Conservation (phyloP, 2,113 vertebrate genomes). For the Pedetes capensis region DNA sequence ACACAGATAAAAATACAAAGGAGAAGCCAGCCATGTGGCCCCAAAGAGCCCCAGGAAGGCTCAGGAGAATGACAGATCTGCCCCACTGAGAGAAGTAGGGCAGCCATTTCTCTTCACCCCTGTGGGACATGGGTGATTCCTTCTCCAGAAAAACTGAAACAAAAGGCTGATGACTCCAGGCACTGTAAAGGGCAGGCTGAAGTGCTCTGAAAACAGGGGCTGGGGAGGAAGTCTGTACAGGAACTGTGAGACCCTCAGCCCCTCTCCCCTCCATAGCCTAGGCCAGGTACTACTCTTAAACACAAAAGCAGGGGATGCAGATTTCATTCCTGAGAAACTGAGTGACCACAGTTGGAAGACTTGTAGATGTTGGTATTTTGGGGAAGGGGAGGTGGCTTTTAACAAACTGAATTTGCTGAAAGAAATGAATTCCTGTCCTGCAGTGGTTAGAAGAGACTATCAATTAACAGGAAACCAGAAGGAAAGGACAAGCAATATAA, state of each 20-base stretch:
- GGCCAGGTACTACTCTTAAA: neutral
- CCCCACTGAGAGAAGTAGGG: neutral
- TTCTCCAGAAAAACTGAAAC: neutral
- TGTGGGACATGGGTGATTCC: neutral
- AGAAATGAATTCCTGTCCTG: neutral
- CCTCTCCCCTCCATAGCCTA: neutral
- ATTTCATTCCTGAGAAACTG: neutral
- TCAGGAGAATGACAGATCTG: neutral
- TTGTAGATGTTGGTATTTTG: neutral
- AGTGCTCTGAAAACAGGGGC: neutral
- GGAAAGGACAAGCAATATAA: neutral
- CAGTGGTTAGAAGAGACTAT: neutral
- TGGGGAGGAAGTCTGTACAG: neutral
- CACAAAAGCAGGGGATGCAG: neutral
- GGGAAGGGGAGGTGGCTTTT: neutral
- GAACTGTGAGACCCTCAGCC: neutral
- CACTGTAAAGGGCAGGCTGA: neutral
- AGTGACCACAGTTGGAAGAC: neutral
- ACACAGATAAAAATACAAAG: neutral
- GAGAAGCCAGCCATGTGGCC: neutral
- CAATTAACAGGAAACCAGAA: neutral
- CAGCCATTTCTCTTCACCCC: neutral
- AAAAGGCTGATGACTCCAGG: neutral
- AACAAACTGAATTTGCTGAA: constrained; percentile 6
- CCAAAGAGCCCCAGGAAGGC: neutral